Conservation (phyloP, 2,797 vertebrate species). For the Acridotheres tristis region DNA sequence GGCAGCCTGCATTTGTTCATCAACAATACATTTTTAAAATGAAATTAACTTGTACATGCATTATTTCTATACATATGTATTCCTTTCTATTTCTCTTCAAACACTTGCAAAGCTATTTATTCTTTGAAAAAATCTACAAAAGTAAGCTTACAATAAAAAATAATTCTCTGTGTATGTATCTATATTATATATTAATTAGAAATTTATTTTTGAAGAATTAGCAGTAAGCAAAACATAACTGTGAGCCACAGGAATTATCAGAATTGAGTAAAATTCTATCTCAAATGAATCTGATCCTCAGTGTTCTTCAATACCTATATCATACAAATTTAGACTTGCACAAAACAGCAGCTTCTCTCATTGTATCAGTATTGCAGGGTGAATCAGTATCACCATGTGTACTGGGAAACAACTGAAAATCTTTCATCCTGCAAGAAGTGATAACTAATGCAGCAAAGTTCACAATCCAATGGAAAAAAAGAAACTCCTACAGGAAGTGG, state of each 20-base stretch:
- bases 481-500: background rate
- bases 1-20: background rate
- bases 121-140: background rate
- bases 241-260: background rate
- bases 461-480: background rate
- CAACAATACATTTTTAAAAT: background rate
- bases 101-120: background rate
- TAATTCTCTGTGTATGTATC: background rate
- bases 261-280: background rate
- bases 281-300: background rate
- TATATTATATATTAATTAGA: background rate
- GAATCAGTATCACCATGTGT: background rate
- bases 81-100: background rate
- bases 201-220: background rate
- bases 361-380: background rate
- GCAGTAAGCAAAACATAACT: background rate
- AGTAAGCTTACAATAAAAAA: background rate
- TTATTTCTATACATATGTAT: background rate
- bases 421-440: background rate
- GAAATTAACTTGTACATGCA: background rate
- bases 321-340: background rate
- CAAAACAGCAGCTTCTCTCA: background rate
- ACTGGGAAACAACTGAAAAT: background rate
- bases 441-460: background rate
- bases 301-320: background rate